Conservation (phyloP, 2,888 invertebrate species). For the Lochmaea crataegi region DNA sequence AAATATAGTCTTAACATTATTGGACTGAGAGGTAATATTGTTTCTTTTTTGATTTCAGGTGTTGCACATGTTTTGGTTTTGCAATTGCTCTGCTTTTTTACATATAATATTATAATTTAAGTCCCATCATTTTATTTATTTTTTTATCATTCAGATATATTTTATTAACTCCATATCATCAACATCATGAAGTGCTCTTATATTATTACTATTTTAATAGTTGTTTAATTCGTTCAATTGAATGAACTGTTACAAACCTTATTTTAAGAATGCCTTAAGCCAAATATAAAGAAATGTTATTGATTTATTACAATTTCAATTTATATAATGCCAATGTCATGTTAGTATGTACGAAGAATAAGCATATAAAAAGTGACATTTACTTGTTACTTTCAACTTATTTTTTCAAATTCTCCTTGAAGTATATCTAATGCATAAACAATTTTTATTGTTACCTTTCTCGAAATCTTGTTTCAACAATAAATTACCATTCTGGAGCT, state of each 20-base stretch:
- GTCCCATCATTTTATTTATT: constrained; percentile 54
- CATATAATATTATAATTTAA: constrained; percentile 49
- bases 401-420: neutral
- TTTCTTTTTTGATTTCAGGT: constrained; percentile 45
- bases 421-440: neutral
- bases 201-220: constrained; percentile 27
- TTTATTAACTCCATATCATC: constrained; percentile 39
- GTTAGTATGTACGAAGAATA: neutral
- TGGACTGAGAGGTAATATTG: neutral
- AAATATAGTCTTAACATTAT: neutral
- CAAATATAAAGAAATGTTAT: constrained; percentile 28
- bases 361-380: neutral
- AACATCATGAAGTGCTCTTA: constrained; percentile 40
- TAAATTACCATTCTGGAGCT: neutral
- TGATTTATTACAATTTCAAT: constrained; percentile 13
- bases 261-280: constrained; percentile 30
- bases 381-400: neutral
- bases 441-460: too few species aligned
- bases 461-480: neutral
- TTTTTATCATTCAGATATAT: constrained; percentile 48
- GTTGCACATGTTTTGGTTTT: constrained; percentile 47
- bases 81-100: constrained; percentile 54
- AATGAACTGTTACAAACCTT: constrained; percentile 24
- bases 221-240: constrained; percentile 29
- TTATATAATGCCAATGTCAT: constrained; percentile 3